A percentile compares a stretch with the other conserved stretches of the same genome.
Evolutionary conservation across 2,797 vertebrate species (phyloP).

Genomic region (Lacerta bilineata): DNA sequence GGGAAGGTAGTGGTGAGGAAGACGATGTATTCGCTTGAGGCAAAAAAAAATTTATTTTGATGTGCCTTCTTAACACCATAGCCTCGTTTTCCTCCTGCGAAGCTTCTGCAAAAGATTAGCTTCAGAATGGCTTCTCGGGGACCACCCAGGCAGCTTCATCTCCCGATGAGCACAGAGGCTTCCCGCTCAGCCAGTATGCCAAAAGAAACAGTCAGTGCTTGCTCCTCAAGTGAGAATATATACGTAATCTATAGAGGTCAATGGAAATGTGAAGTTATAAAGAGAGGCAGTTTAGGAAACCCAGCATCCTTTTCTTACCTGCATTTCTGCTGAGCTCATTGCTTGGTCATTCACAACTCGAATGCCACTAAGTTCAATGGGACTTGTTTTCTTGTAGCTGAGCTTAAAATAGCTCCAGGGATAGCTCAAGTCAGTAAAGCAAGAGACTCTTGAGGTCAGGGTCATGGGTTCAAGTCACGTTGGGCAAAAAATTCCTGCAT

Average conservation of each 20-base stretch:
- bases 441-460: no score
- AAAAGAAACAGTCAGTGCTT: constrained; percentile 10
- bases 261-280: neutral
- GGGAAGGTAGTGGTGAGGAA: neutral
- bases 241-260: neutral
- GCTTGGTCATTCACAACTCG: no score
- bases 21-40: neutral
- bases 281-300: neutral
- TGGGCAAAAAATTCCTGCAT: no score
- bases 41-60: neutral
- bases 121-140: neutral
- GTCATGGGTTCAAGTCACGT: no score
- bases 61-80: neutral
- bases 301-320: no score
- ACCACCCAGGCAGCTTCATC: constrained; percentile 11
- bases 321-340: neutral
- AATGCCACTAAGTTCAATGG: no score
- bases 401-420: no score
- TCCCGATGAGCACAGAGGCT: neutral
- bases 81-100: neutral
- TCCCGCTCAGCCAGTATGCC: neutral
- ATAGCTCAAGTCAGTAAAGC: no score
- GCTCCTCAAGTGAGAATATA: neutral
- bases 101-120: neutral
- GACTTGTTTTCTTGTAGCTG: no score